phyloP scores from a whole-genome alignment of 2,113 vertebrate genomes.

The Pantherophis guttatus region DNA sequence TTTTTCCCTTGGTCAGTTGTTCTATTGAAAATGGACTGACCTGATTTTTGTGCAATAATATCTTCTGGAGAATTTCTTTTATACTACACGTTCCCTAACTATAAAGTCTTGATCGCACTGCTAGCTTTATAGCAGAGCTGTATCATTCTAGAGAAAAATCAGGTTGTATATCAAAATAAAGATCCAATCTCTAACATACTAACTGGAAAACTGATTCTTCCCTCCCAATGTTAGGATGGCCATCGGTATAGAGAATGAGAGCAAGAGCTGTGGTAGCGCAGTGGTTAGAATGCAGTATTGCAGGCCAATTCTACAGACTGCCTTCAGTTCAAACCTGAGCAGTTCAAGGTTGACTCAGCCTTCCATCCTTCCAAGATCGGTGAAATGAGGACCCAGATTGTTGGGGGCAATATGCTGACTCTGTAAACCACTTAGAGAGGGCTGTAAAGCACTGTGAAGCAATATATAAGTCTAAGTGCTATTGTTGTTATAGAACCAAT shows the following conservation, averaged over 20 bases:
- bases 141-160: background rate
- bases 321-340: background rate
- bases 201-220: background rate
- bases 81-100: background rate
- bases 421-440: background rate
- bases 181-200: background rate
- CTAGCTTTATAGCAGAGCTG: background rate
- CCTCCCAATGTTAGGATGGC: background rate
- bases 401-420: background rate
- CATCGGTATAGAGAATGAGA: background rate
- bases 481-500: background rate
- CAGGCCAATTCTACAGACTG: background rate
- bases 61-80: background rate
- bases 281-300: background rate
- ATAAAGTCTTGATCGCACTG: background rate
- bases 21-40: constrained; percentile 64
- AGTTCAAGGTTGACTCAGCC: background rate
- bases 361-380: background rate
- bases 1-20: constrained; percentile 59
- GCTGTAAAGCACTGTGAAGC: background rate
- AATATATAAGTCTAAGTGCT: background rate
- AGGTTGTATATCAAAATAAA: background rate
- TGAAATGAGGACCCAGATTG: background rate
- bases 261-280: background rate
- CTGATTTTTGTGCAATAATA: background rate